Conservation (phyloP, 2,888 invertebrate species). For the Aradus depressus region DNA sequence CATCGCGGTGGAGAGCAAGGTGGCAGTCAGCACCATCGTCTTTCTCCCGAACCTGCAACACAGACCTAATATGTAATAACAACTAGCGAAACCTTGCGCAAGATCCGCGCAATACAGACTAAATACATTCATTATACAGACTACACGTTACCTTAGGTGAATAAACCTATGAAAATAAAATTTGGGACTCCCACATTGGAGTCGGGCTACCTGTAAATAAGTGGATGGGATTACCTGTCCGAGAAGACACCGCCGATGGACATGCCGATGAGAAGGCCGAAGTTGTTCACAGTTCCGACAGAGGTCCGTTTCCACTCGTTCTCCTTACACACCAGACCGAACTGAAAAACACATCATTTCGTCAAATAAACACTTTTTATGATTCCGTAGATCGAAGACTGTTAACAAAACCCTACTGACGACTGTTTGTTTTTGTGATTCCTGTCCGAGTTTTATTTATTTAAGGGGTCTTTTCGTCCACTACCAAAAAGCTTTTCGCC, state of each 20-base stretch:
- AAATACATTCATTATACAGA: too few relatives aligned
- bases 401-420: background rate
- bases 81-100: background rate
- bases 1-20: conserved; percentile 49
- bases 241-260: conserved; percentile 48
- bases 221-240: conserved; percentile 41
- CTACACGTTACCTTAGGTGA: too few relatives aligned
- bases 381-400: too few relatives aligned
- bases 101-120: too few relatives aligned
- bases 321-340: conserved; percentile 47
- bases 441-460: background rate
- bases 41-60: conserved; percentile 48
- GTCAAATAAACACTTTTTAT: too few relatives aligned
- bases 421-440: background rate
- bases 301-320: conserved; percentile 50
- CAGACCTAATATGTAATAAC: background rate
- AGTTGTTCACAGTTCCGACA: conserved; percentile 51
- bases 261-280: conserved; percentile 50
- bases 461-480: background rate
- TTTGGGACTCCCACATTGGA: background rate
- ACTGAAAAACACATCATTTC: conserved; percentile 37
- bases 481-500: background rate
- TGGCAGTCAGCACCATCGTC: conserved; percentile 46
- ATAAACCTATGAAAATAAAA: too few relatives aligned
- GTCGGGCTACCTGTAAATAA: background rate